Percentiles rank a stretch among this genome's conserved stretches.
These are phyloP conservation scores for Antrozous pallidus DNA, from an alignment of 2,797 vertebrate genomes.

Conservation along the genomic window DNA sequence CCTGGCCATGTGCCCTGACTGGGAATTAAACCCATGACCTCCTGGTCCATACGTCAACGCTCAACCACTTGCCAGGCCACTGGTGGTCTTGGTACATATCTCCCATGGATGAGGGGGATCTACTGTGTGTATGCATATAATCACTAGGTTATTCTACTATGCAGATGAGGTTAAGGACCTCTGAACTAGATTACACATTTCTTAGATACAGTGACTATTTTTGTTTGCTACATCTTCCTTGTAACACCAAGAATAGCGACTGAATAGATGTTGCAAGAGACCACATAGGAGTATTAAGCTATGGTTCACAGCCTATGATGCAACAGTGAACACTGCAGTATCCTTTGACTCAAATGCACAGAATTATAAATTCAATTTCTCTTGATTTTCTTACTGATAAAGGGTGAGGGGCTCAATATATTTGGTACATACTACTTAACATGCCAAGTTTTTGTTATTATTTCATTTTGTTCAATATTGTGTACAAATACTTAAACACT, in stretches of 20 bases:
- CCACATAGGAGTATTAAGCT: not conserved
- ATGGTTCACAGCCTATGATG: not conserved
- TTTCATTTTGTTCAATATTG: not conserved
- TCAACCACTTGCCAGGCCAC: not conserved
- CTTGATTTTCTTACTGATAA: not conserved
- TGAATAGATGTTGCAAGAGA: not conserved
- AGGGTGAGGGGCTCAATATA: not conserved
- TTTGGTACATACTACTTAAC: not conserved
- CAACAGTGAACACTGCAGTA: not conserved
- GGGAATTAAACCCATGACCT: no score
- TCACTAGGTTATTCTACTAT: not conserved
- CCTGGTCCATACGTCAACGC: no score
- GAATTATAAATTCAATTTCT: not conserved
- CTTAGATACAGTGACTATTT: not conserved
- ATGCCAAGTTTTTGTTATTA: not conserved
- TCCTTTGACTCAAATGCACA: not conserved
- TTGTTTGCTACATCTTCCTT: not conserved
- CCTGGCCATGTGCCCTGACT: no score
- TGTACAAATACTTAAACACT: not conserved
- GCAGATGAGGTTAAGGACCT: not conserved
- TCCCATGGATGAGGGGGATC: fast-evolving
- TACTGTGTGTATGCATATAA: not conserved
- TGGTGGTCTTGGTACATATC: not conserved
- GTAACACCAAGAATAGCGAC: not conserved
- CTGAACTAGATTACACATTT: not conserved